These are phyloP conservation scores for Phrynosoma blainvillii DNA, from an alignment of 2,113 vertebrate genomes.

Conservation along the genomic window DNA sequence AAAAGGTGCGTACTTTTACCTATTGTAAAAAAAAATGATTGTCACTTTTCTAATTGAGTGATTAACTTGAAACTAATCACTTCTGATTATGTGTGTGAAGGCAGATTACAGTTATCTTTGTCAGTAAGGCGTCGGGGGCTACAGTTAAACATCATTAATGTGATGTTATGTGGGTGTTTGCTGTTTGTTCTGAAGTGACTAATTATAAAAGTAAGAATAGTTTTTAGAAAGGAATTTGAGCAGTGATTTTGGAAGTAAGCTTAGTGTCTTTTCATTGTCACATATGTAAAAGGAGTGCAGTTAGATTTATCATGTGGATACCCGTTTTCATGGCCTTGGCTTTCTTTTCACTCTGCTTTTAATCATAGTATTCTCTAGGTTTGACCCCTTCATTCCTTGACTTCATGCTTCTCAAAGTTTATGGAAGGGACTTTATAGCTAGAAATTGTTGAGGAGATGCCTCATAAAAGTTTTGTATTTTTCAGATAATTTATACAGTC, in stretches of 20 bases:
- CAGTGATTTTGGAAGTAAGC: not conserved
- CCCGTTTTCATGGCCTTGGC: no score
- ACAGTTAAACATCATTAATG: not conserved
- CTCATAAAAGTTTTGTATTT: no score
- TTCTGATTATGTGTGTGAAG: not conserved
- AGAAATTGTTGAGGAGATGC: not conserved
- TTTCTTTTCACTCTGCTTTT: not conserved
- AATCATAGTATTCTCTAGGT: not conserved
- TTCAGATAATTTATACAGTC: no score
- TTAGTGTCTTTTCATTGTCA: not conserved
- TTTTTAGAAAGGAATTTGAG: not conserved
- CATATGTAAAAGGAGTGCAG: not conserved
- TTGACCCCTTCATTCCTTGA: not conserved
- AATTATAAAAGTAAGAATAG: not conserved
- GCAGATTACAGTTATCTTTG: not conserved
- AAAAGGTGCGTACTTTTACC: not conserved
- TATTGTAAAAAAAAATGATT: not conserved
- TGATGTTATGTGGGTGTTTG: not conserved
- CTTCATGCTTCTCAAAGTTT: not conserved
- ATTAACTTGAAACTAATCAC: not conserved
- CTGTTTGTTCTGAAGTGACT: not conserved
- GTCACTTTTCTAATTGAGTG: not conserved
- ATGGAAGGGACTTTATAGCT: not conserved
- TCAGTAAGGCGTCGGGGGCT: not conserved
- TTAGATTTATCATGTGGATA: not conserved